Conservation (phyloP, 2,113 vertebrate species). For the Ariopsis seemanni region DNA sequence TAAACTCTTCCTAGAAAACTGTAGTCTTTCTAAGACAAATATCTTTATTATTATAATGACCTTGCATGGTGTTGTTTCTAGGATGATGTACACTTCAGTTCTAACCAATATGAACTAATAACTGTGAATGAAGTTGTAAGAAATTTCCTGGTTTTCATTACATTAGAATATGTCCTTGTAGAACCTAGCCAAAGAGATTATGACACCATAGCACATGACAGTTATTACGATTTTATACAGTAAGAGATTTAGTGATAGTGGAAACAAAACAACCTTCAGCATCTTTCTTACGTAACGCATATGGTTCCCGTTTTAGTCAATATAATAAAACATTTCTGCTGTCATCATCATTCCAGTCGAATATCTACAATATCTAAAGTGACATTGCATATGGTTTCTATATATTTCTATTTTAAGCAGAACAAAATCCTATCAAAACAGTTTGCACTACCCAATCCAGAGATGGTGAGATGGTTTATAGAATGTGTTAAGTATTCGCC, state of each 20-base stretch:
- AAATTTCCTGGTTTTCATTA: background rate
- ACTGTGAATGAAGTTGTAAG: background rate
- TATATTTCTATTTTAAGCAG: slow-evolving; percentile 27
- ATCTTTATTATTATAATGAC: background rate
- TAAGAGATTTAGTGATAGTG: slow-evolving; percentile 21
- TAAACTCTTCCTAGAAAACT: background rate
- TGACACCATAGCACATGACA: background rate
- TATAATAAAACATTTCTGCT: background rate
- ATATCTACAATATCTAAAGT: background rate
- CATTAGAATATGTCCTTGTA: background rate
- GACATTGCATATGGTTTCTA: background rate
- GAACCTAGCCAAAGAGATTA: background rate
- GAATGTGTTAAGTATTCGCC: slow-evolving; percentile 27
- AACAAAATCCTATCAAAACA: background rate
- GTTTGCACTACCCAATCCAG: background rate
- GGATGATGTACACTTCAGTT: background rate
- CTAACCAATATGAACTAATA: background rate
- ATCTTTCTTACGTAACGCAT: background rate
- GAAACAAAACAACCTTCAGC: background rate
- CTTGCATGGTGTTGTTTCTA: background rate
- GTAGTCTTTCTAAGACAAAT: background rate
- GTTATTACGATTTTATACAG: slow-evolving; percentile 3
- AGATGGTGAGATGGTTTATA: slow-evolving; percentile 14
- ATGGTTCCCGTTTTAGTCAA: background rate
- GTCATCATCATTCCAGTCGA: slow-evolving; percentile 1